Conservation (phyloP, 2,113 vertebrate species). For the Alligator sinensis region DNA sequence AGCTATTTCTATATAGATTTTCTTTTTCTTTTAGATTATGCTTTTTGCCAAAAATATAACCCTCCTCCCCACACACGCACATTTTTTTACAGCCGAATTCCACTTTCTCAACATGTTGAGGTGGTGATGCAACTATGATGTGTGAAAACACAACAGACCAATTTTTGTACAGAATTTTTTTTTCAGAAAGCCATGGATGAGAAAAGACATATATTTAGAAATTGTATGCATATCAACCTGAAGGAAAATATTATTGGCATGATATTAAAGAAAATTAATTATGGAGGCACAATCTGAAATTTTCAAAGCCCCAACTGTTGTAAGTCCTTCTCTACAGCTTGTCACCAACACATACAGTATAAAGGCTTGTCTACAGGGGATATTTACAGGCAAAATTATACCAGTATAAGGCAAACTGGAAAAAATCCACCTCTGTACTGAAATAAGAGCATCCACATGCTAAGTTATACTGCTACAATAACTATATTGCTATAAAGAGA, state of each 20-base stretch:
- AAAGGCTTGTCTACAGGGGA: no score
- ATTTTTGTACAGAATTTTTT: background rate
- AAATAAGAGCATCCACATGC: background rate
- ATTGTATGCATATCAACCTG: background rate
- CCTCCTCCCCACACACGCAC: constrained; percentile 4
- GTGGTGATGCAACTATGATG: background rate
- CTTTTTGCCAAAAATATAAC: constrained; percentile 60
- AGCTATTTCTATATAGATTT: constrained; percentile 56
- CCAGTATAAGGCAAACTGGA: background rate
- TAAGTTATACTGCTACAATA: background rate
- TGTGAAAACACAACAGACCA: background rate
- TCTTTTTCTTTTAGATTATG: constrained; percentile 22
- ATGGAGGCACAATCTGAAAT: no score
- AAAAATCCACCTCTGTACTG: background rate
- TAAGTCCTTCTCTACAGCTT: no score
- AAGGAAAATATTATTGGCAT: background rate
- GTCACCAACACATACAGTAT: no score
- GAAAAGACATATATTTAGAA: background rate
- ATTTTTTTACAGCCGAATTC: background rate
- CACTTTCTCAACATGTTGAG: constrained; percentile 26
- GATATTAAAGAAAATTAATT: background rate
- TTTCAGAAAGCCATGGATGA: background rate
- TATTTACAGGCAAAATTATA: no score
- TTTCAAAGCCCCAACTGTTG: no score
- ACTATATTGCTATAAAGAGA: background rate